Evolutionary conservation across 2,888 invertebrate species (phyloP).

Genomic region (Cheilosia urbana): DNA sequence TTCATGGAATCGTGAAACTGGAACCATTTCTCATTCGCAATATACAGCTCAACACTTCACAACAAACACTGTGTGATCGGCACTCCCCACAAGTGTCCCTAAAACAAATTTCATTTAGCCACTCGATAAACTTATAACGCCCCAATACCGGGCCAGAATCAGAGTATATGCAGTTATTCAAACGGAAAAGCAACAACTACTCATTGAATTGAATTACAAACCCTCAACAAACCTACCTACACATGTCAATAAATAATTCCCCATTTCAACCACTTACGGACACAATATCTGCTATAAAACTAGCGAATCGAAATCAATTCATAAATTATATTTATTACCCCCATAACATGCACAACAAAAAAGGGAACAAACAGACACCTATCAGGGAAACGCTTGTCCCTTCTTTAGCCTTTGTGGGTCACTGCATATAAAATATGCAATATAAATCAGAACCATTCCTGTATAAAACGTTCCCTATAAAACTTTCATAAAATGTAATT

Average conservation of each 20-base stretch:
- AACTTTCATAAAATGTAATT: slow-evolving; percentile 62
- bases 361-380: not conserved
- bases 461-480: slow-evolving; percentile 1
- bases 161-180: not conserved
- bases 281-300: slow-evolving; percentile 52
- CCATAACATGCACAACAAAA: slow-evolving; percentile 17
- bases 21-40: too few species aligned
- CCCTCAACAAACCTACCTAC: slow-evolving; percentile 37
- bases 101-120: not conserved
- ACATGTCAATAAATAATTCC: slow-evolving; percentile 48
- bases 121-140: not conserved
- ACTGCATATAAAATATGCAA: slow-evolving; percentile 50
- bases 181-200: slow-evolving; percentile 6
- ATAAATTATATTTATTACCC: slow-evolving; percentile 65
- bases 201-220: slow-evolving; percentile 22
- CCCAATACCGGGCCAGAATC: not conserved
- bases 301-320: slow-evolving; percentile 66
- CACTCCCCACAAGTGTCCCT: too few species aligned
- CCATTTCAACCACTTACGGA: slow-evolving; percentile 51
- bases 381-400: slow-evolving; percentile 2
- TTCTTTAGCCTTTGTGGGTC: slow-evolving; percentile 12
- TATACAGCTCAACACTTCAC: too few species aligned
- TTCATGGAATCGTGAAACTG: too few species aligned
- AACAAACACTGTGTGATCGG: too few species aligned
- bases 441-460: slow-evolving; percentile 53